phyloP scores from a whole-genome alignment of 2,888 invertebrate species.

The Scaeva pyrastri region DNA sequence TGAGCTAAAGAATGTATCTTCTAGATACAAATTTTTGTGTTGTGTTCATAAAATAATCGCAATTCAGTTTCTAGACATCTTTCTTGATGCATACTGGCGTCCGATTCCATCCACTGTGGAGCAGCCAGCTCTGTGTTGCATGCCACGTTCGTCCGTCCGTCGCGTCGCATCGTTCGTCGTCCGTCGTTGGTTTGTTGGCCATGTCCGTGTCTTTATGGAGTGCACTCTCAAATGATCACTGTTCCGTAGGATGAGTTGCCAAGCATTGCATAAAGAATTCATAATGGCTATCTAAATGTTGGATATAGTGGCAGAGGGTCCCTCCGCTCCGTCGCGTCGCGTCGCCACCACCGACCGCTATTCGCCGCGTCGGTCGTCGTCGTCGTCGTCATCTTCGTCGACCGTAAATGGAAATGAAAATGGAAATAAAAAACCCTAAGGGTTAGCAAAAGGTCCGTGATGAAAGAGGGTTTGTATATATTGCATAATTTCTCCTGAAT shows the following conservation, averaged over 20 bases:
- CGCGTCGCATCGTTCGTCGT: neutral
- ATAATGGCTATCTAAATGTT: conserved; percentile 63
- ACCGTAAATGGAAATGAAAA: conserved; percentile 28
- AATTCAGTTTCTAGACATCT: conserved; percentile 64
- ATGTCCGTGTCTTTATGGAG: conserved; percentile 37
- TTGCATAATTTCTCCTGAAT: conserved; percentile 54
- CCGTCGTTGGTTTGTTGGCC: neutral
- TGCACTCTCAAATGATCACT: conserved; percentile 62
- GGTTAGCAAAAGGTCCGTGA: conserved; percentile 44
- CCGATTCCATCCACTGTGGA: conserved; percentile 10
- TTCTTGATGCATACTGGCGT: conserved; percentile 62
- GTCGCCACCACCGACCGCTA: too few relatives aligned
- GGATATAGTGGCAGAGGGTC: neutral
- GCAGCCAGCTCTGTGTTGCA: conserved; percentile 4
- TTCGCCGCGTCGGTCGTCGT: too few relatives aligned
- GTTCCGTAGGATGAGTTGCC: conserved; percentile 67
- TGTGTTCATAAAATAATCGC: conserved; percentile 27
- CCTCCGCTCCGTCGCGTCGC: neutral
- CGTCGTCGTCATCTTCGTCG: too few relatives aligned
- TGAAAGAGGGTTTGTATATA: neutral
- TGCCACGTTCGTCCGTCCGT: conserved; percentile 1
- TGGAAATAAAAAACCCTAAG: conserved; percentile 44
- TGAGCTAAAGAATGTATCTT: conserved; percentile 11
- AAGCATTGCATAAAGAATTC: conserved; percentile 74
- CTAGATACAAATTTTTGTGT: conserved; percentile 9